A percentile compares a stretch with the other conserved stretches of the same genome.
Evolutionary conservation across 2,888 invertebrate genomes (phyloP).

Genomic region (Polydrusus pterygomalis): DNA sequence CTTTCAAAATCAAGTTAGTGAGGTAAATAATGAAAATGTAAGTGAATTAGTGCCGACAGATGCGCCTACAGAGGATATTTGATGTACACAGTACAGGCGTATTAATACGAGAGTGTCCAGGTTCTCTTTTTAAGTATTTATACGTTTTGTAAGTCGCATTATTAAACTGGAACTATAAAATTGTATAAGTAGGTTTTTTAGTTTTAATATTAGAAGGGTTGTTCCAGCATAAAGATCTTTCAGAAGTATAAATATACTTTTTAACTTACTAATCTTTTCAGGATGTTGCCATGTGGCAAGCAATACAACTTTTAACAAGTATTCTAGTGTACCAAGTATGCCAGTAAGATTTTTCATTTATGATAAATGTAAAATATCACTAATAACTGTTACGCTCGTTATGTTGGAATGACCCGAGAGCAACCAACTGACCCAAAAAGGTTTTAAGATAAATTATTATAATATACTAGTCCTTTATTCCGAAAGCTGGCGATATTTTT

Average conservation of each 20-base stretch:
- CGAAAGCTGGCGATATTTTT: not conserved
- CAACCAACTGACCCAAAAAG: not conserved
- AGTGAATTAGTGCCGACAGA: conserved; percentile 24
- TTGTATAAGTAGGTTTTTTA: not conserved
- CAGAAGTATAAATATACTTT: not conserved
- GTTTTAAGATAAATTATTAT: conserved; percentile 1
- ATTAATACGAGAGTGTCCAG: conserved; percentile 45
- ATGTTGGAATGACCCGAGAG: too few relatives aligned
- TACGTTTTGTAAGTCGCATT: conserved; percentile 3
- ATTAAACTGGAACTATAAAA: conserved; percentile 13
- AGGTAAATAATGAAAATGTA: conserved; percentile 23
- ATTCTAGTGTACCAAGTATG: too few relatives aligned
- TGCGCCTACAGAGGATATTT: conserved; percentile 27
- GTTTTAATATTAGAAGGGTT: conserved; percentile 4
- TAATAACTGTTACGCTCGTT: too few relatives aligned
- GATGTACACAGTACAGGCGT: conserved; percentile 42
- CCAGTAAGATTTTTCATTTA: too few relatives aligned
- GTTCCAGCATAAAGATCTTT: not conserved
- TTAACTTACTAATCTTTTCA: not conserved
- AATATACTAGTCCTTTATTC: not conserved
- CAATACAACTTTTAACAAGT: too few relatives aligned
- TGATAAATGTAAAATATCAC: too few relatives aligned
- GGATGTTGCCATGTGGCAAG: not conserved
- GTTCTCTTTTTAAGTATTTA: conserved; percentile 27
- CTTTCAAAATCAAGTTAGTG: conserved; percentile 18